These are phyloP conservation scores for Chorisops tibialis DNA, from an alignment of 2,888 invertebrate species.

Conservation along the genomic window DNA sequence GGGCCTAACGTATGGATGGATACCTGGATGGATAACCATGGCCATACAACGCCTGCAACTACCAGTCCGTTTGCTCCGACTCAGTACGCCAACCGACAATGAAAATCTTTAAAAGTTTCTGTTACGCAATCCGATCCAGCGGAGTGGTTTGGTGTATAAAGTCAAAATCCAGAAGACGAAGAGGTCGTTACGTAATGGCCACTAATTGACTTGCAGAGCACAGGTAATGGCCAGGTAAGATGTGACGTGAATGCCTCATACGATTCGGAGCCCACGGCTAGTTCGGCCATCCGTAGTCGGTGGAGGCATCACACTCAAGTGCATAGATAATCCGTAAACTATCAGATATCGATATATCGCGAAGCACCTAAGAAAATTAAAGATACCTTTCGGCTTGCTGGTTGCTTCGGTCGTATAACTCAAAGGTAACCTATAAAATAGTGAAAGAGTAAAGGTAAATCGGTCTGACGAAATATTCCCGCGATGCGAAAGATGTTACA, in stretches of 20 bases:
- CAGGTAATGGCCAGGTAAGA: constrained; percentile 18
- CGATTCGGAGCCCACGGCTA: neutral
- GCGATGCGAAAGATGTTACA: constrained; percentile 9
- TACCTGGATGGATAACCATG: too few relatives aligned
- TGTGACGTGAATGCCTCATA: constrained; percentile 10
- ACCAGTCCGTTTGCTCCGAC: too few relatives aligned
- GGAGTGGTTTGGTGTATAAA: neutral
- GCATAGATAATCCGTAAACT: too few relatives aligned
- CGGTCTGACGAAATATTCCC: constrained; percentile 8
- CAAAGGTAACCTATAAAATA: constrained; percentile 7
- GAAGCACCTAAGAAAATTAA: too few relatives aligned
- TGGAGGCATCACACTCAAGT: too few relatives aligned
- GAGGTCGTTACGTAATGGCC: constrained; percentile 14
- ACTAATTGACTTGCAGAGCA: constrained; percentile 25
- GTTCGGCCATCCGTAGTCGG: too few relatives aligned
- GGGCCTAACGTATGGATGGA: too few relatives aligned
- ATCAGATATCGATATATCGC: too few relatives aligned
- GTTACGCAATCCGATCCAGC: neutral
- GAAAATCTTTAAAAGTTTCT: neutral
- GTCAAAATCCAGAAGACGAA: constrained; percentile 13
- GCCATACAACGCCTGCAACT: too few relatives aligned
- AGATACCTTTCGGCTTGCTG: neutral
- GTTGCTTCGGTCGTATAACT: neutral
- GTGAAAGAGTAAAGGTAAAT: constrained; percentile 19
- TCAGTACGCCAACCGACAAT: too few relatives aligned